Conservation (phyloP, 2,888 invertebrate species). For the Aporophyla nigra region DNA sequence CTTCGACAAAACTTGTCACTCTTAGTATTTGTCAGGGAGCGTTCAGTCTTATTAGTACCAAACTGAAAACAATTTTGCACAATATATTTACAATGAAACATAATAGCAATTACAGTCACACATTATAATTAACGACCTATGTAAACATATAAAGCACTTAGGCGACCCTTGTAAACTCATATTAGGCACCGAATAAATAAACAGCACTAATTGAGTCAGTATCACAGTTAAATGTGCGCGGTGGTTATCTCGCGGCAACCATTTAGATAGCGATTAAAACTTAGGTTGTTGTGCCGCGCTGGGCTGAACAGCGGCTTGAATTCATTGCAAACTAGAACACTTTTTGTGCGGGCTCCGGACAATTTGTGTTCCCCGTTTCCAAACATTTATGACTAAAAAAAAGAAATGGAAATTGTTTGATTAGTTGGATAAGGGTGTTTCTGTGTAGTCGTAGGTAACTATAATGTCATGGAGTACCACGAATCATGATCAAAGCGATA, state of each 20-base stretch:
- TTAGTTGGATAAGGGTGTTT: background rate
- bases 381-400: constrained; percentile 3
- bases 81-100: constrained; percentile 5
- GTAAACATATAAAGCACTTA: constrained; percentile 6
- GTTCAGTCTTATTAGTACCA: constrained; percentile 10
- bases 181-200: constrained; percentile 17
- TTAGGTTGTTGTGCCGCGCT: constrained; percentile 15
- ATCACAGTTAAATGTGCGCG: constrained; percentile 4
- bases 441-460: background rate
- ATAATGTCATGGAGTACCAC: background rate
- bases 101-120: background rate
- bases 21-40: constrained; percentile 20
- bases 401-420: background rate
- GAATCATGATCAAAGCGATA: too few relatives aligned
- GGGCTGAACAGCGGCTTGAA: background rate
- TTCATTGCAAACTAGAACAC: constrained; percentile 1
- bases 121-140: background rate
- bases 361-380: background rate
- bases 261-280: constrained; percentile 48
- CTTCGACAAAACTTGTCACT: constrained; percentile 37
- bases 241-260: constrained; percentile 6
- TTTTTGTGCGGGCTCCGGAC: constrained; percentile 15
- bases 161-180: background rate
- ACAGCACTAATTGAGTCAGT: constrained; percentile 1
- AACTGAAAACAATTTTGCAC: constrained; percentile 24